Base-by-base conservation (phyloP, 1,140 invertebrate genomes). In the Hyles euphorbiae region DNA sequence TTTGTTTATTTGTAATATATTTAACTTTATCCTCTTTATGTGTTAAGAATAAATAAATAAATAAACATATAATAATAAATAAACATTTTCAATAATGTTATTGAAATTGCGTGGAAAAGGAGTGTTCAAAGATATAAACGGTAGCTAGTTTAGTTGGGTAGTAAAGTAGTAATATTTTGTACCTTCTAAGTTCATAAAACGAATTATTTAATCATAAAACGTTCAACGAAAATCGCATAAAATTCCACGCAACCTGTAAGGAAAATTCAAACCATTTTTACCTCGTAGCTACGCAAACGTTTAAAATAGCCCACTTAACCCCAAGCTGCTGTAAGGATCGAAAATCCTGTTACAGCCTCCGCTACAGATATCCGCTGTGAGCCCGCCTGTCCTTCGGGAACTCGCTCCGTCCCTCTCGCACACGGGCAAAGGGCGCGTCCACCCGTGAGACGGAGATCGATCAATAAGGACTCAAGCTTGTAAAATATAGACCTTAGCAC, bases 381-480 rank as follows among this genome's bases (percentile, higher is more conserved):
- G 36, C 4, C 2, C 5, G 36, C 4, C 36, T 5, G 36, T 40
- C 36, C 36, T 40, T 11, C 47, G 47, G n/a, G n/a, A 2, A 12
- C 47, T 48, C 8, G 0, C 3, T 36, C 36, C 36, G 52, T 67
- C 65, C 52, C 34, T 51, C 36, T 70, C 58, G 52, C 40, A 60
- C 61, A 11, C 8, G 22, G 33, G 45, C 12, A 22, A 40, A 58
- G 43, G n/a, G 3, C 10, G 43, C 54, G 36, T 67, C 50, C 36
- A 62, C 56, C 52, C 9, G 48, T 45, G 63, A 11, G 56, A 12
- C 40, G 45, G 58, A 0, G 22, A 60, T 48, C 67, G 70, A 72
- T 69, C 67, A 68, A 68, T 72, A 68, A 72, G 61, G 63, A 69
- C 56, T 63, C 61, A 43, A 53, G 56, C 60, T 66, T 72, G 58